Percentiles rank a stretch among this genome's conserved stretches.
Conservation (phyloP, 2,113 vertebrate genomes). For the Leptodactylus fuscus region DNA sequence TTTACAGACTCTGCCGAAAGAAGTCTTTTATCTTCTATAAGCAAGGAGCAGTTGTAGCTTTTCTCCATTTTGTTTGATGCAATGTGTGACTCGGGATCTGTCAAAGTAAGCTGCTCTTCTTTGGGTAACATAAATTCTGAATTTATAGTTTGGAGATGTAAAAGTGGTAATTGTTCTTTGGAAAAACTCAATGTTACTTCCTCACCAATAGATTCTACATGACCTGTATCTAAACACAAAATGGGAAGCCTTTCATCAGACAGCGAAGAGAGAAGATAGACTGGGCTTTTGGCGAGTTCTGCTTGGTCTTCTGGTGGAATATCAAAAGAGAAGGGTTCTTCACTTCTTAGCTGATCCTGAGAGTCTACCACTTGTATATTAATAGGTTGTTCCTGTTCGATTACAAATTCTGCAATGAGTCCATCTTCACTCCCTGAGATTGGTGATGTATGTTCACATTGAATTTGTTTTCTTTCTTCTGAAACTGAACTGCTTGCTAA, state of each 20-base stretch:
- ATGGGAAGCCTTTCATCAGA: constrained; percentile 70
- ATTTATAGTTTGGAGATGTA: constrained; percentile 73
- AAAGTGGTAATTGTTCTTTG: constrained; percentile 66
- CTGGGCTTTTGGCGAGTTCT: constrained; percentile 62
- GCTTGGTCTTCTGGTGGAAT: constrained; percentile 63
- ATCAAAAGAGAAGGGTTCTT: constrained; percentile 69
- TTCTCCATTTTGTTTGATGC: constrained; percentile 73
- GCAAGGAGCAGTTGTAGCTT: constrained; percentile 63
- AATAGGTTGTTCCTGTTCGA: constrained; percentile 65
- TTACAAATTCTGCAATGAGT: constrained; percentile 62
- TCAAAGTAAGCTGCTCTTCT: constrained; percentile 71
- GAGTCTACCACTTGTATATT: constrained; percentile 72
- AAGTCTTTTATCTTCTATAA: constrained; percentile 69
- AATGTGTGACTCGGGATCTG: constrained; percentile 67
- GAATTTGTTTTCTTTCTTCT: constrained; percentile 73
- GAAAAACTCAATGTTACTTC: constrained; percentile 60
- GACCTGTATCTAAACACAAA: constrained; percentile 66
- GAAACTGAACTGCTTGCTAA: constrained; percentile 66
- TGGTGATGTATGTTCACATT: constrained; percentile 64
- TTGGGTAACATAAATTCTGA: constrained; percentile 69
- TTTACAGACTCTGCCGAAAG: constrained; percentile 69
- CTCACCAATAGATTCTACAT: constrained; percentile 61
- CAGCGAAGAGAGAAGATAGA: constrained; percentile 67
- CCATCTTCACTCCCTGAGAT: constrained; percentile 63
- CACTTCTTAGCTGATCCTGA: constrained; percentile 70